Evolutionary conservation across 2,113 vertebrate genomes (phyloP), one percentile per base, ranked within the genome.

Genomic region (Leucoraja erinaceus): DNA sequence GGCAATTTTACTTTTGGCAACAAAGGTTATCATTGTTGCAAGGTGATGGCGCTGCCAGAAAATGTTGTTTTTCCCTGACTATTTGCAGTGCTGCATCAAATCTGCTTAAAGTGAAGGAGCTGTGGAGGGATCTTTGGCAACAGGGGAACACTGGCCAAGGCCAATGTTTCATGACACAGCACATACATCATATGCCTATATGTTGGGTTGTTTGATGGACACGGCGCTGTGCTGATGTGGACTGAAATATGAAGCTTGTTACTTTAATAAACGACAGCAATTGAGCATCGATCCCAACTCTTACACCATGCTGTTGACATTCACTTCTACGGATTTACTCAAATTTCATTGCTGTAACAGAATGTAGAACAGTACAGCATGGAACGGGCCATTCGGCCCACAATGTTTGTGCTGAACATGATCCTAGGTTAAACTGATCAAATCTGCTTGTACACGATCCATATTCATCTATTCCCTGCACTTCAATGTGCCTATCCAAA

Each of bases 91-190:
- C 70, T 91, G 90, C 90, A 72, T 10, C 72, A 91, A 91, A 47
- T 90, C 31, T 72, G 66, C 28, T 72, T 91, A 72, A 72, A 72
- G 31, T 47, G 63, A 72, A 91, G 66, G 66, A 70, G 33, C 70
- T 90, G 66, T 31, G 68, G 63, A 90, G 88, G 9, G 20, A 47
- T 86, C 66, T 91, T 91, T 91, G 33, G 70, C 18, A 91, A 91
- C 66, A 72, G 38, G 83, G 83, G 63, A 86, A 63, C 11, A 12
- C 33, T 31, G 16, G 28, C 56, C n/a, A 25, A 84, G 16, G 56
- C 12, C 25, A 31, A 25, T 11, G 9, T 47, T n/a, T 84, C 25
- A 61, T 4, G 11, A 10, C 61, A 22, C 86, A 66, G 33, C 31
- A 14, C 31, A 38, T 61, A 90, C 28, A 68, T 22, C 10, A 63